Conservation (phyloP, 2,797 vertebrate species). For the Spheniscus humboldti region DNA sequence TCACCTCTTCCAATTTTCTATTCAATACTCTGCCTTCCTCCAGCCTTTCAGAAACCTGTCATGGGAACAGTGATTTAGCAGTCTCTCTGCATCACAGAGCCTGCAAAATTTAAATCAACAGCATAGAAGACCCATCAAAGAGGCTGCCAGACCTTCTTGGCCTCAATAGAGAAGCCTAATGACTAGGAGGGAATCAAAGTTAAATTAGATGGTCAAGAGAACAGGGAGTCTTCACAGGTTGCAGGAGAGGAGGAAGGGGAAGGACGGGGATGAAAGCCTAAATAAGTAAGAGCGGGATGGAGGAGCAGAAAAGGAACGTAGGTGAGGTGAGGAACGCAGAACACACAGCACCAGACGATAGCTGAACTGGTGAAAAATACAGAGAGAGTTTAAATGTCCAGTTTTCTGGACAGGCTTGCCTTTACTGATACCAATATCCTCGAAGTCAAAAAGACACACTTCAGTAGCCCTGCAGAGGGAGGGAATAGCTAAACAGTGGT, state of each 20-base stretch:
- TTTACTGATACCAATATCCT: background rate
- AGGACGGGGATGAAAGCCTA: background rate
- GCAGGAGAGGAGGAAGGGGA: background rate
- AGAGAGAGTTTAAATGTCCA: background rate
- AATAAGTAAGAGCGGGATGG: background rate
- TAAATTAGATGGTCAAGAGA: conserved; percentile 8
- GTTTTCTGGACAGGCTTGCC: background rate
- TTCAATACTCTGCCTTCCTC: background rate
- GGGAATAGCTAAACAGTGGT: background rate
- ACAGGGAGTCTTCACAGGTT: background rate
- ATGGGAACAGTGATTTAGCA: conserved; percentile 21
- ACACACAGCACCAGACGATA: background rate
- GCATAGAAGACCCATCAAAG: conserved; percentile 22
- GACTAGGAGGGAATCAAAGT: background rate
- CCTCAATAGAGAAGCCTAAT: conserved; percentile 32
- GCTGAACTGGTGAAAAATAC: background rate
- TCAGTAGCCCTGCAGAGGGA: background rate
- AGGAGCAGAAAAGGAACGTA: background rate
- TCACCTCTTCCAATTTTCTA: conserved; percentile 7
- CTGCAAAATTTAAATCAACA: conserved; percentile 47
- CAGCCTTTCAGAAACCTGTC: conserved; percentile 21
- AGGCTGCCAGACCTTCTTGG: conserved; percentile 25
- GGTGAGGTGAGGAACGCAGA: background rate
- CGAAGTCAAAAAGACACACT: background rate
- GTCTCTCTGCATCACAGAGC: conserved; percentile 23